Conservation (phyloP, 2,113 vertebrate species). For the Canis aureus region DNA sequence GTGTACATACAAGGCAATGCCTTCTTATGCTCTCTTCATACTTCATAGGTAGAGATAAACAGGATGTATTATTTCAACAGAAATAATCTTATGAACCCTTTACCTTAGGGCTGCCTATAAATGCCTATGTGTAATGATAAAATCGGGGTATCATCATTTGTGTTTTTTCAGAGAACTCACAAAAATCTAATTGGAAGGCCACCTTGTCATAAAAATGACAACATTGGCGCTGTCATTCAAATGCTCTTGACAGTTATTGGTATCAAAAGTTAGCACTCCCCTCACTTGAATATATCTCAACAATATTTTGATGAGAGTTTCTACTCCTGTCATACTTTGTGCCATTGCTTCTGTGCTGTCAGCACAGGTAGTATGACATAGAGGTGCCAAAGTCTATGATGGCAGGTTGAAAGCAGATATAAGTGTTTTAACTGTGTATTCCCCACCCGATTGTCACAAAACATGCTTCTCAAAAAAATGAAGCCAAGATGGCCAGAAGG, state of each 20-base stretch:
- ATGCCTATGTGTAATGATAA: not conserved
- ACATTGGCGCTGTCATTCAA: not conserved
- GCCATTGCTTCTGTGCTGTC: not conserved
- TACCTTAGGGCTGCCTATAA: not conserved
- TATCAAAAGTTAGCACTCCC: not conserved
- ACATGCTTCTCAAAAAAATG: not conserved
- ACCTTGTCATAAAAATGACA: conserved; percentile 2
- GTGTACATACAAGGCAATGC: not conserved
- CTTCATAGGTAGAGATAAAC: not conserved
- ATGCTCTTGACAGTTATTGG: not conserved
- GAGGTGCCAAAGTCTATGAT: not conserved
- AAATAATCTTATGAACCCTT: not conserved
- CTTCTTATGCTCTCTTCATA: not conserved
- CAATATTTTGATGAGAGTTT: not conserved
- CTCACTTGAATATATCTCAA: not conserved
- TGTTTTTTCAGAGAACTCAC: not conserved
- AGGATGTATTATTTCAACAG: not conserved
- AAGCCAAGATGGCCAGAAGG: not conserved
- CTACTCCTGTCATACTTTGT: not conserved
- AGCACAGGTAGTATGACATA: not conserved
- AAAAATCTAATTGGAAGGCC: conserved; percentile 14
- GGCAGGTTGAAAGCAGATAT: not conserved
- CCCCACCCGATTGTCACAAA: not conserved
- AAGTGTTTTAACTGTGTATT: not conserved
- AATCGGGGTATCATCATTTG: not conserved